phyloP scores from a whole-genome alignment of 2,888 invertebrate genomes.

The Apodemia hepburni region DNA sequence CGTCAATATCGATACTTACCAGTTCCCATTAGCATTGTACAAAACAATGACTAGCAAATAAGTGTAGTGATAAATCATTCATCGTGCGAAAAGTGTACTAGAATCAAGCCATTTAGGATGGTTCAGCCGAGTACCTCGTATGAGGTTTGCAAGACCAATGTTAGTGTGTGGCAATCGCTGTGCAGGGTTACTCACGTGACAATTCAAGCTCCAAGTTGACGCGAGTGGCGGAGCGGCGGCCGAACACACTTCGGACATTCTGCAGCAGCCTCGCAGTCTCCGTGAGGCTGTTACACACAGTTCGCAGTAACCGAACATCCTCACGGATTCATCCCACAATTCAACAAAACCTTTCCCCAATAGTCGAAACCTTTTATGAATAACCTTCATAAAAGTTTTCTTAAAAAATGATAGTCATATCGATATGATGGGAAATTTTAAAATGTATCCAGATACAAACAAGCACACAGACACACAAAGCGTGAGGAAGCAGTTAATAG shows the following conservation, averaged over 20 bases:
- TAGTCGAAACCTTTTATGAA: background rate
- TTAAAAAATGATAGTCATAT: background rate
- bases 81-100: slow-evolving; percentile 12
- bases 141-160: background rate
- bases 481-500: slow-evolving; percentile 28
- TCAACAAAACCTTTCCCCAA: background rate
- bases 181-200: slow-evolving; percentile 89
- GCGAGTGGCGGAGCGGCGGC: slow-evolving; percentile 87
- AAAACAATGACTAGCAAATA: background rate
- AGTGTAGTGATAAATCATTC: slow-evolving; percentile 7
- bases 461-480: slow-evolving; percentile 23
- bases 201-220: slow-evolving; percentile 93
- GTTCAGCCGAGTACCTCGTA: background rate
- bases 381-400: slow-evolving; percentile 3
- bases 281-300: slow-evolving; percentile 89
- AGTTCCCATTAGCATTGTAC: background rate
- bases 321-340: slow-evolving; percentile 31
- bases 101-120: slow-evolving; percentile 6
- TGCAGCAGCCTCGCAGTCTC: slow-evolving; percentile 98
- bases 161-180: slow-evolving; percentile 39
- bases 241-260: slow-evolving; percentile 96
- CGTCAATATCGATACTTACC: background rate
- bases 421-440: background rate
- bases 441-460: slow-evolving; percentile 20
- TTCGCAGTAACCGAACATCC: slow-evolving; percentile 33